phyloP scores from a whole-genome alignment of 2,888 invertebrate species.

The Caenorhabditis afra region DNA sequence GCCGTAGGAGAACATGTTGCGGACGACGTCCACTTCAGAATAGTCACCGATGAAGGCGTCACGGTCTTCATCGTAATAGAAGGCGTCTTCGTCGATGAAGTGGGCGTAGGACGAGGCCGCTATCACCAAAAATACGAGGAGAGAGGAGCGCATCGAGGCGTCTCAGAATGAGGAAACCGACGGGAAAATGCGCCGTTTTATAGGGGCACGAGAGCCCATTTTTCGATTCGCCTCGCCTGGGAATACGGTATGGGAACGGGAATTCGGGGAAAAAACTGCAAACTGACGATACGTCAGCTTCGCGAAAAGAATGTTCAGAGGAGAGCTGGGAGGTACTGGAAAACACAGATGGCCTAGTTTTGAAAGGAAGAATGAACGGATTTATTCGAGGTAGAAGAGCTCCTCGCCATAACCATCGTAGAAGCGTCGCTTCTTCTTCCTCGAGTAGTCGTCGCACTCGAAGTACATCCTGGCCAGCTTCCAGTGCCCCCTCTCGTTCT shows the following conservation, averaged over 20 bases:
- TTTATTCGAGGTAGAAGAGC: neutral
- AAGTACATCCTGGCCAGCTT: constrained; percentile 21
- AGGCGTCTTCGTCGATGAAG: neutral
- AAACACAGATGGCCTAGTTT: too few relatives aligned
- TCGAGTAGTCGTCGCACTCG: constrained; percentile 15
- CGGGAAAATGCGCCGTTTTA: neutral
- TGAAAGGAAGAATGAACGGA: neutral
- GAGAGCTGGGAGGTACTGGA: too few relatives aligned
- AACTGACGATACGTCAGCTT: neutral
- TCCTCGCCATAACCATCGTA: neutral
- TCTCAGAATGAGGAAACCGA: too few relatives aligned
- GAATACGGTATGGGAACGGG: too few relatives aligned
- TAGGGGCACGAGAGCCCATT: neutral
- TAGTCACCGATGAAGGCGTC: neutral
- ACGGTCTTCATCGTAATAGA: neutral
- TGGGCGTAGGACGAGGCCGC: neutral
- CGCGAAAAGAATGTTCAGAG: too few relatives aligned
- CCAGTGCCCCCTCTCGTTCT: neutral
- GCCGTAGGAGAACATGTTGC: neutral
- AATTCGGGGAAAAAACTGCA: neutral
- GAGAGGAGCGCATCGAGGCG: too few relatives aligned
- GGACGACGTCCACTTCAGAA: neutral
- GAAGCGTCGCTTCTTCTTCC: neutral
- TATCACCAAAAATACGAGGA: too few relatives aligned
- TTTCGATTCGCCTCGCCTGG: too few relatives aligned